Percentiles rank a stretch among this genome's conserved stretches.
Conservation (phyloP, 2,113 vertebrate species). For the Coptodon bakossiorum region DNA sequence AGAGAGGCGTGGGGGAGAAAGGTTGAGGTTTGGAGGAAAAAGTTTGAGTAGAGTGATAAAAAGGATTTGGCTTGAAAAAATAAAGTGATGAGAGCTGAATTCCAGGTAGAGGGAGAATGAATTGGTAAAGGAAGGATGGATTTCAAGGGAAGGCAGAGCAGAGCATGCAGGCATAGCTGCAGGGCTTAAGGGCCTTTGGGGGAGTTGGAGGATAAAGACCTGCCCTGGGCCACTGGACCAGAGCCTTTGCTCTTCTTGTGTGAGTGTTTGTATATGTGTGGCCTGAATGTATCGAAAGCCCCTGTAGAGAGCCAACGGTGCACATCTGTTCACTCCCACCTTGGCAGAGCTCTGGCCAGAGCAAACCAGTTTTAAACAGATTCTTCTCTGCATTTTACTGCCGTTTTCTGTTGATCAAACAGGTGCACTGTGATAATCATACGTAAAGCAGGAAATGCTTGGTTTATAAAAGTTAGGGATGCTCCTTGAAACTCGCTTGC, state of each 20-base stretch:
- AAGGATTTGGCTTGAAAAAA: neutral
- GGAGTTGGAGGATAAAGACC: conserved; percentile 23
- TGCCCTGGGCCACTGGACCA: conserved; percentile 35
- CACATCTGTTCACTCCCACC: conserved; percentile 24
- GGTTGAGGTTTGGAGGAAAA: neutral
- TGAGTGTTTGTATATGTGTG: neutral
- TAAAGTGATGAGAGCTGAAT: neutral
- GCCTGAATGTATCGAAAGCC: neutral
- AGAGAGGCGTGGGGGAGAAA: neutral
- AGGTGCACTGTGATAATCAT: neutral
- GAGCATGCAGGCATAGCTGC: conserved; percentile 10
- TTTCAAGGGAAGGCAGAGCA: neutral
- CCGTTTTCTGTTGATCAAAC: neutral
- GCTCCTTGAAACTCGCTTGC: rapidly evolving
- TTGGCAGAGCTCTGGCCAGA: neutral
- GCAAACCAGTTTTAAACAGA: neutral
- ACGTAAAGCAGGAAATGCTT: neutral
- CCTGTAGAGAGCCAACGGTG: neutral
- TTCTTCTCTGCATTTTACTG: neutral
- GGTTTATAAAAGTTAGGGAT: neutral
- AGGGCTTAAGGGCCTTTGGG: conserved; percentile 23
- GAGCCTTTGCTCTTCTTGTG: neutral
- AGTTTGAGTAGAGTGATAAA: neutral
- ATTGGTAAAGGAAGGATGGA: neutral
- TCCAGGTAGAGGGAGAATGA: neutral